Conservation (phyloP, 2,113 vertebrate species). For the Alethe diademata region DNA sequence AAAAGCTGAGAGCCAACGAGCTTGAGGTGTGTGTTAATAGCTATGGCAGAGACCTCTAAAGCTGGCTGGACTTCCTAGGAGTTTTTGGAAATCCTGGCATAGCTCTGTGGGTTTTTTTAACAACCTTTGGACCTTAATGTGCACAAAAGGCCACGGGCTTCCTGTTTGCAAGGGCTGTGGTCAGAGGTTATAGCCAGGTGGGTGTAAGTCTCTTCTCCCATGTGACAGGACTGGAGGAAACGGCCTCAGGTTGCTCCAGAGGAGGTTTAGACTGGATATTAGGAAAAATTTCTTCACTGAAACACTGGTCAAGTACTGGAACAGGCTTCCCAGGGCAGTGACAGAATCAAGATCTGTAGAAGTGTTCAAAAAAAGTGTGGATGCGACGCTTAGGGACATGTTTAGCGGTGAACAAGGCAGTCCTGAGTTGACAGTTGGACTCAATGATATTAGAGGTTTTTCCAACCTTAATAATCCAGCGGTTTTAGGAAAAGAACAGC, state of each 20-base stretch:
- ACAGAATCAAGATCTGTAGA: too few species aligned
- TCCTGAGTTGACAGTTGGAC: too few species aligned
- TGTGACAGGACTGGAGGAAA: neutral
- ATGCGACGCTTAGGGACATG: neutral
- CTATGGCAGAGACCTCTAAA: neutral
- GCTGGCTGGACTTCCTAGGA: neutral
- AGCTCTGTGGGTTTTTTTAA: neutral
- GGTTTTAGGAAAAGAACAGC: neutral
- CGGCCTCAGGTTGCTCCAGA: neutral
- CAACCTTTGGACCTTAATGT: neutral
- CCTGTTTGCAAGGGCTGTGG: neutral
- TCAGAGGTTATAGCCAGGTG: neutral
- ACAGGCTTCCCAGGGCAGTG: neutral
- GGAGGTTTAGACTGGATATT: neutral
- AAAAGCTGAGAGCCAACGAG: fast-evolving
- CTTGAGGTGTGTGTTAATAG: neutral
- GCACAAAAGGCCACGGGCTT: neutral
- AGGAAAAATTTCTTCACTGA: neutral
- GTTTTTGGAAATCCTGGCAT: neutral
- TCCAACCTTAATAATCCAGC: neutral
- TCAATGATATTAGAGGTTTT: neutral
- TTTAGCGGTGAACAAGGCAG: neutral
- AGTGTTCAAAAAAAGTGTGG: neutral
- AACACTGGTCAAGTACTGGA: fast-evolving
- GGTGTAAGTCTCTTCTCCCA: neutral